phyloP scores from a whole-genome alignment of 2,113 vertebrate genomes.

The Muntiacus muntjak region DNA sequence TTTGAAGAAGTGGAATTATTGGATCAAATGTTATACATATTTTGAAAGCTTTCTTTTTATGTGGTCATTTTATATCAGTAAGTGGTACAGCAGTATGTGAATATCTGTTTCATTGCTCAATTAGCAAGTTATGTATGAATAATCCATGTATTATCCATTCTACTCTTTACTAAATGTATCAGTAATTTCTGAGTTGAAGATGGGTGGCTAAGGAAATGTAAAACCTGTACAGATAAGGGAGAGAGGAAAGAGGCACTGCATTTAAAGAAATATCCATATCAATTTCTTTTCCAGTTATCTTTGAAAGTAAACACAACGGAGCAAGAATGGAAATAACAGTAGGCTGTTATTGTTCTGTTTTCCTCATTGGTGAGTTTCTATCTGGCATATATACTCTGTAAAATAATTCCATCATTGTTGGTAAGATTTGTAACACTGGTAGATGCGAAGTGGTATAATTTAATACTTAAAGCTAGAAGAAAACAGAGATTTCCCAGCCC shows the following conservation, averaged over 20 bases:
- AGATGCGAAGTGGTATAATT: neutral
- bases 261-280: neutral
- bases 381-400: neutral
- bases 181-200: neutral
- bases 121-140: conserved; percentile 42
- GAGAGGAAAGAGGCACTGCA: neutral
- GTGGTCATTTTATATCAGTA: neutral
- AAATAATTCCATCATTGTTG: neutral
- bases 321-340: neutral
- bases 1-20: neutral
- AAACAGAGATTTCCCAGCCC: neutral
- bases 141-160: neutral
- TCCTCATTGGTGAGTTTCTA: neutral
- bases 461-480: neutral
- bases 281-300: neutral
- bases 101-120: conserved; percentile 31
- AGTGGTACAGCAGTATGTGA: neutral
- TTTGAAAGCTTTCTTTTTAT: conserved; percentile 24
- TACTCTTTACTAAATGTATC: neutral
- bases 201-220: neutral
- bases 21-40: neutral
- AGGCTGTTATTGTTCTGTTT: neutral
- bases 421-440: neutral
- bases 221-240: neutral
- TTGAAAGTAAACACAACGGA: neutral